Base-by-base conservation (phyloP, 2,888 invertebrate genomes). In the Ferdinandea cuprea region DNA sequence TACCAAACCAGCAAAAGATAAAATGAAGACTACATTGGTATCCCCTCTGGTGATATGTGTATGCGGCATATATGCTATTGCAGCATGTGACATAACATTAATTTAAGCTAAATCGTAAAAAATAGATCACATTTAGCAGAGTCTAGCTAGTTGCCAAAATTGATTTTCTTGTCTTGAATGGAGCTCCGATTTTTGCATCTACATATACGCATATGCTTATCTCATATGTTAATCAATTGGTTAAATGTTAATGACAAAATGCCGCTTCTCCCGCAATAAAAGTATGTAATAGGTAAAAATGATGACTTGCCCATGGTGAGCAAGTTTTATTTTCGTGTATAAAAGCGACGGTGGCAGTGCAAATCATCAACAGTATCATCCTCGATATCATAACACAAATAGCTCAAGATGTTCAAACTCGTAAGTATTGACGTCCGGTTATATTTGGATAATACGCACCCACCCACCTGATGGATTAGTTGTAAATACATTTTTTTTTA, bases 331-430 rank as follows among this genome's bases (percentile, higher is more conserved):
- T 19, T 40, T 15, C 15, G 40, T 40, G 46, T 83, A 83, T 83
- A 83, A 84, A 84, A 84, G 78, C 77, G 9, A 44, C 28, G 21
- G 32, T 61, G 46, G 21, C n/a, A 19, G 25, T 65, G 52, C 72
- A 73, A 44, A 69, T 46, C 40, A 35, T 50, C 69, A 84, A 52
- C 83, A 84, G 83, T 84, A 25, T 48, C 73, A 46, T 78, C 68
- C 56, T 65, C 56, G 78, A 61, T 63, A 72, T 50, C 77, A 74
- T 71, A 54, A n/a, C 54, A 35, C 21, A 65, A 68, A 37, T 7
- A 30, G 30, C 1, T 69, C 61, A 79, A 80, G 25, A 85, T 85
- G 85, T 81, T 77, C 59, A 85, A 85, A 21, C 54, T 85, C 69
- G 85, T 85, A 73, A 85, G 85, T 85, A 68, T n/a, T 50, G 4